phyloP scores from a whole-genome alignment of 1,140 invertebrate species.

The Homalodisca vitripennis region DNA sequence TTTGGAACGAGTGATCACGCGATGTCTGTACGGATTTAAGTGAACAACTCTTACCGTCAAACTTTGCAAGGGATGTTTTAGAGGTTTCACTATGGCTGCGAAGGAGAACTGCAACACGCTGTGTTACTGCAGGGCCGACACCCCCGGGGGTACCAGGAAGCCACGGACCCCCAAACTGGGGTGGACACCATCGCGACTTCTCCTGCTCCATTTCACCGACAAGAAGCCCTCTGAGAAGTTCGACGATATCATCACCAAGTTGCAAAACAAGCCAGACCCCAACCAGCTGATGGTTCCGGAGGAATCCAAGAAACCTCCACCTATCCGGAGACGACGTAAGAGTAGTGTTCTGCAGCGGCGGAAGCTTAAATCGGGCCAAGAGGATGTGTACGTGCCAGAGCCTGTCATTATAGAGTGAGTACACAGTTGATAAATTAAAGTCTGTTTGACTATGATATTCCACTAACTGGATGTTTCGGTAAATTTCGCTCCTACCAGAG shows the following conservation, averaged over 20 bases:
- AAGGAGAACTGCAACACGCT: background rate
- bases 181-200: constrained; percentile 1
- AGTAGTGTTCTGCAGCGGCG: background rate
- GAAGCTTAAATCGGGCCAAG: background rate
- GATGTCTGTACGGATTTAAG: no score
- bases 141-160: background rate
- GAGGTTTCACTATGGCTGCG: no score
- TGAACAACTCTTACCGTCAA: no score
- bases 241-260: constrained; percentile 12
- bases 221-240: constrained; percentile 9
- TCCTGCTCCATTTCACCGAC: constrained; percentile 1
- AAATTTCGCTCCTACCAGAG: no score
- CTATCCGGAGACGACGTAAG: background rate
- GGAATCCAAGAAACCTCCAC: no score
- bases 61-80: no score
- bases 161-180: constrained; percentile 3
- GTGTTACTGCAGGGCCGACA: constrained; percentile 8
- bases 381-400: background rate
- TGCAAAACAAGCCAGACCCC: background rate
- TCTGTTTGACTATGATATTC: background rate
- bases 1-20: no score
- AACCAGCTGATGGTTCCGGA: background rate
- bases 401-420: constrained; percentile 8
- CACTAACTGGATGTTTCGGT: no score
- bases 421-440: background rate